Evolutionary conservation across 2,888 invertebrate species (phyloP), one percentile per base, ranked within the genome.

Genomic region (Clistopyga incitator): DNA sequence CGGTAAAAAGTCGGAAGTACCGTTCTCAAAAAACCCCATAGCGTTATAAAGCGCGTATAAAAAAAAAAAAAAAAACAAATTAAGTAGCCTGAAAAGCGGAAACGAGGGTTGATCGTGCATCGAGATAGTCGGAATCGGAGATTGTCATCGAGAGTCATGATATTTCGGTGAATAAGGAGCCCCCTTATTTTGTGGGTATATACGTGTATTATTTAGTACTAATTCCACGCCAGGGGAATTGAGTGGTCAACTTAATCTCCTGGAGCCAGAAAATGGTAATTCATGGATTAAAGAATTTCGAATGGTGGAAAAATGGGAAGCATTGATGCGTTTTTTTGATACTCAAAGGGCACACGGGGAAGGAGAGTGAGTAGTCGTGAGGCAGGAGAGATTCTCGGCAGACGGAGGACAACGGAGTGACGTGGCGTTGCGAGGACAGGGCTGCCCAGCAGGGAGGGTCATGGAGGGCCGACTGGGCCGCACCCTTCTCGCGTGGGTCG

Each of bases 401-500:
- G 78, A 85, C 78, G 81, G 79, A 78, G 67, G 70, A 82, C 75
- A 25, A 65, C 71, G 65, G 80, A 85, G 85, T 88, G 88, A 88
- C 88, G 86, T 87, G 88, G 84, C 87, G 71, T 47, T 52, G 64
- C 54, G 74, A 84, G 78, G 52, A 72, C 75, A 87, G 87, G 88
- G 88, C 89, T 86, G 87, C 86, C 87, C 88, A 85, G 86, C 87
- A 82, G 84, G 86, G 85, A 88, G 86, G 87, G 86, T 86, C 85
- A 79, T 78, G 85, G 84, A 85, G 81, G 77, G 71, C 65, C 86
- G 88, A 86, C 86, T 86, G 86, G 83, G 88, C 90, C 89, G 90
- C 91, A 92, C 93, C 92, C 93, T 92, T 90, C 86, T 90, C 90
- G 93, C 93, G 93, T 93, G 93, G 93, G 93, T 92, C 92, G 93